phyloP scores from a whole-genome alignment of 2,797 vertebrate genomes.

The Rhinichthys osculus region DNA sequence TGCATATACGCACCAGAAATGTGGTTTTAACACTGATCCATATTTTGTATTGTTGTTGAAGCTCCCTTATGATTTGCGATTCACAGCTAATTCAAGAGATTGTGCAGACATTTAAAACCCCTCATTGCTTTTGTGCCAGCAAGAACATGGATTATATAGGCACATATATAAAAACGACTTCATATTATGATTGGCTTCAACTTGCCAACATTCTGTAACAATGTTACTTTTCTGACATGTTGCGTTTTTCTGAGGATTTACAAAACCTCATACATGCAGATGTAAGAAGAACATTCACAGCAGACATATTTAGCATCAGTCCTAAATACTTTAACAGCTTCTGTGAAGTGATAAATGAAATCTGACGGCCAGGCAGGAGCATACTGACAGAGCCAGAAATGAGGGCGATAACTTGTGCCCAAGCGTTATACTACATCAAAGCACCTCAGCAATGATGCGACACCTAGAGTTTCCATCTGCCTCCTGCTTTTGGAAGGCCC shows the following conservation, averaged over 20 bases:
- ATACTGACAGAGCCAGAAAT: constrained; percentile 38
- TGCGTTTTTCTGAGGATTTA: neutral
- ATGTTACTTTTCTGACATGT: neutral
- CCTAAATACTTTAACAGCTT: constrained; percentile 42
- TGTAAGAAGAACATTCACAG: constrained; percentile 7
- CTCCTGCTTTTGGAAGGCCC: constrained; percentile 19
- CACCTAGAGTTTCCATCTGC: constrained; percentile 16
- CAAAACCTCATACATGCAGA: constrained; percentile 1
- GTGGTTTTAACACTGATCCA: neutral
- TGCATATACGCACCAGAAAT: neutral
- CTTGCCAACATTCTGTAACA: neutral
- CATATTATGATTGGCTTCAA: neutral
- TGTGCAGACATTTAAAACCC: neutral
- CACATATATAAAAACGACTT: neutral
- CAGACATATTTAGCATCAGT: constrained; percentile 30
- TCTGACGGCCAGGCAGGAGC: neutral
- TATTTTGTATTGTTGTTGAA: neutral
- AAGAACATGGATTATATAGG: neutral
- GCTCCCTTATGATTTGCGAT: neutral
- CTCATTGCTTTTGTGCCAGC: neutral
- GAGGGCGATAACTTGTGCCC: constrained; percentile 32
- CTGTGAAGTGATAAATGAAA: constrained; percentile 49
- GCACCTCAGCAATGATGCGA: constrained; percentile 31
- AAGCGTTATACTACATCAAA: constrained; percentile 34
- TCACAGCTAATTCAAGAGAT: neutral